These are phyloP conservation scores for Drosophila paulistorum DNA, from an alignment of 1,140 invertebrate species.

Conservation along the genomic window DNA sequence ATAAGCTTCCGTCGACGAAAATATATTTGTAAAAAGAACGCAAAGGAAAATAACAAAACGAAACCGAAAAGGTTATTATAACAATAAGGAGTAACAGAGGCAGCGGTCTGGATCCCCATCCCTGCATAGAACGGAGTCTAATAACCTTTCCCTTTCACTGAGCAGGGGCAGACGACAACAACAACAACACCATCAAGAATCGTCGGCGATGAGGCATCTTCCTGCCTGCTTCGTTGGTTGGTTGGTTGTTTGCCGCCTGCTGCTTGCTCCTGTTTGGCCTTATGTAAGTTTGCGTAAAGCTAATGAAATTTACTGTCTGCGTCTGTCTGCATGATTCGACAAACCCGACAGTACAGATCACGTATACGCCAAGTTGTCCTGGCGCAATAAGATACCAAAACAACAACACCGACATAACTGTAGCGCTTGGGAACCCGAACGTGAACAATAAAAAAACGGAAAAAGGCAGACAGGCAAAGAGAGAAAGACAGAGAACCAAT, in stretches of 20 bases:
- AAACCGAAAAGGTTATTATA: conserved; percentile 76
- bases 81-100: conserved; percentile 67
- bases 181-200: conserved; percentile 37
- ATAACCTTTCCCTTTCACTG: conserved; percentile 75
- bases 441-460: conserved; percentile 49
- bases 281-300: conserved; percentile 51
- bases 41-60: conserved; percentile 38
- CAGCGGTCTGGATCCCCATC: conserved; percentile 57
- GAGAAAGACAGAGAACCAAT: conserved; percentile 10
- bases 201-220: conserved; percentile 43
- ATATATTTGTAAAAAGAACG: not conserved
- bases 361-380: conserved; percentile 2
- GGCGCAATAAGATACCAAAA: not conserved
- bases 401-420: not conserved
- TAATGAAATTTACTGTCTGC: conserved; percentile 56
- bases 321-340: conserved; percentile 7
- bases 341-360: conserved; percentile 5
- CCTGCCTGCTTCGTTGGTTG: conserved; percentile 29
- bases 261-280: conserved; percentile 40
- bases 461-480: conserved; percentile 50
- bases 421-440: conserved; percentile 44
- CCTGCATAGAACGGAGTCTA: conserved; percentile 54
- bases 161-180: conserved; percentile 47
- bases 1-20: conserved; percentile 59
- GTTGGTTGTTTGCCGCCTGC: conserved; percentile 5